phyloP scores from a whole-genome alignment of 2,113 vertebrate species.

The Kryptolebias marmoratus region DNA sequence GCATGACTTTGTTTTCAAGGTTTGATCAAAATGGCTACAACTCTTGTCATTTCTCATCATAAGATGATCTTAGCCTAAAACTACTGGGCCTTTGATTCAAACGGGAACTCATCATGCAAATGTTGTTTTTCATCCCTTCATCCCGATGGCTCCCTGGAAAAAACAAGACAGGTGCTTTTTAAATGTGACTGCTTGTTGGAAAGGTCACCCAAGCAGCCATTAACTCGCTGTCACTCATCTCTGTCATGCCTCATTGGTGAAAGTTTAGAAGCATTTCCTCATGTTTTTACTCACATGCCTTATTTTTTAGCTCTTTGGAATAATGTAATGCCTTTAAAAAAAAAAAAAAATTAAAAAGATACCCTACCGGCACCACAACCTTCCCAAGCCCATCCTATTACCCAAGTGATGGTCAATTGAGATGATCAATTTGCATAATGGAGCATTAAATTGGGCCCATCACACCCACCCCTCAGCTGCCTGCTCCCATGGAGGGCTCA shows the following conservation, averaged over 20 bases:
- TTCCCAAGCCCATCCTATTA: conserved; percentile 73
- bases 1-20: no score
- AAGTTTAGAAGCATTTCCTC: conserved; percentile 63
- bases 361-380: conserved; percentile 11
- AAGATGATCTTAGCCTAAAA: no score
- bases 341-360: conserved; percentile 66
- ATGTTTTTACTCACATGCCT: conserved; percentile 58
- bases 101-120: conserved; percentile 28
- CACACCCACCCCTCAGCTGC: conserved; percentile 71
- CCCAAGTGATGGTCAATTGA: conserved; percentile 83
- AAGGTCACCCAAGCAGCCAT: conserved; percentile 57
- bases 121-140: conserved; percentile 19
- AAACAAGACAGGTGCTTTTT: conserved; percentile 72
- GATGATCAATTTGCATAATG: conserved; percentile 87
- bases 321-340: conserved; percentile 63
- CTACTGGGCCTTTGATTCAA: no score
- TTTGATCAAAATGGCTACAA: no score
- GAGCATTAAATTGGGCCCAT: conserved; percentile 84
- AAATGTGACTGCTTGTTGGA: conserved; percentile 54
- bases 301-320: conserved; percentile 74
- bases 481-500: conserved; percentile 65
- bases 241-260: conserved; percentile 63
- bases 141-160: conserved; percentile 23
- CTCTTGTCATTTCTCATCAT: no score
- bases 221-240: conserved; percentile 67